Evolutionary conservation across 2,888 invertebrate genomes (phyloP).

Genomic region (Noctua janthe): DNA sequence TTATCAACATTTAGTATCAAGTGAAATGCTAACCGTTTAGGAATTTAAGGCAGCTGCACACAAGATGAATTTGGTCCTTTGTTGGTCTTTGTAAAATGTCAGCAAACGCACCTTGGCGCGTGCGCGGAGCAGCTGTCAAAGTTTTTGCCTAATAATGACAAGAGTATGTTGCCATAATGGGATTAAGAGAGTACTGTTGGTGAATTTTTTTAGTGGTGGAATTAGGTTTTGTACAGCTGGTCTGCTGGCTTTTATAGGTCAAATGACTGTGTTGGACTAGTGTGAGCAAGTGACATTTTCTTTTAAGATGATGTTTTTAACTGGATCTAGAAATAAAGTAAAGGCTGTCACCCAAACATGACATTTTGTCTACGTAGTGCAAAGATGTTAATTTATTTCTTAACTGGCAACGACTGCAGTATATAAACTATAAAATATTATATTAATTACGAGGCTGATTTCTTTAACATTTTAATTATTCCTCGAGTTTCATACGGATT

Average conservation of each 20-base stretch:
- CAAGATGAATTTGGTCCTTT: slow-evolving; percentile 58
- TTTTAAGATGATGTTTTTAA: background rate
- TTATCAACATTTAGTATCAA: background rate
- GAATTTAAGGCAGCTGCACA: slow-evolving; percentile 58
- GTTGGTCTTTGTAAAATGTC: slow-evolving; percentile 71
- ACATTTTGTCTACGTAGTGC: background rate
- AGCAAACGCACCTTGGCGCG: slow-evolving; percentile 72
- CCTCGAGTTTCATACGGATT: background rate
- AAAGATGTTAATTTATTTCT: background rate
- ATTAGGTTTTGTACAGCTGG: slow-evolving; percentile 13
- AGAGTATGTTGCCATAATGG: slow-evolving; percentile 10
- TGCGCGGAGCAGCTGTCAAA: slow-evolving; percentile 68
- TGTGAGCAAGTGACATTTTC: background rate
- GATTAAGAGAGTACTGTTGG: background rate
- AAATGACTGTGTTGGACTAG: background rate
- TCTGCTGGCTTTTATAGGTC: background rate
- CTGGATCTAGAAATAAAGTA: background rate
- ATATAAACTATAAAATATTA: no score
- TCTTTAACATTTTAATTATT: background rate
- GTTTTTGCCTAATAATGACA: slow-evolving; percentile 64
- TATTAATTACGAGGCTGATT: background rate
- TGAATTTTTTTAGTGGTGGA: background rate
- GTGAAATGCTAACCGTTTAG: slow-evolving; percentile 49
- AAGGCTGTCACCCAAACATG: background rate
- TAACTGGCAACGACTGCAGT: background rate